Percentiles rank a stretch among this genome's conserved stretches.
These are phyloP conservation scores for Mythimna albipuncta DNA, from an alignment of 2,888 invertebrate genomes.

Conservation along the genomic window DNA sequence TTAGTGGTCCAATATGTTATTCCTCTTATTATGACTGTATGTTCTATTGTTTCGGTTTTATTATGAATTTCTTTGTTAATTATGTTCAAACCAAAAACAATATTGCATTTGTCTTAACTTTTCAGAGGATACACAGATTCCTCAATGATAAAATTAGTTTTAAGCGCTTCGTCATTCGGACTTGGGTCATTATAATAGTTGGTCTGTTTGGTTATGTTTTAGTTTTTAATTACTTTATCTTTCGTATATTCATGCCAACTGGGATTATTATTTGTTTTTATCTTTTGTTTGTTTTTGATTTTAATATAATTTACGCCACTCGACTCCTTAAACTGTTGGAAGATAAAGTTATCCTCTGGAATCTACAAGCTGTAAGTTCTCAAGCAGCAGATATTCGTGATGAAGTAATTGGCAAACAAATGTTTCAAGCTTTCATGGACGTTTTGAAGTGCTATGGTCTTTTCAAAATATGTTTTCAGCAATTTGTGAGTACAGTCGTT, in stretches of 20 bases:
- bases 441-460: neutral
- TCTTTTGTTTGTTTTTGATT: constrained; percentile 4
- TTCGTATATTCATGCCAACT: neutral
- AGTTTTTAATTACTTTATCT: neutral
- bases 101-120: neutral
- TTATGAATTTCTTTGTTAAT: neutral
- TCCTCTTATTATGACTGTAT: neutral
- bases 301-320: neutral
- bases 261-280: neutral
- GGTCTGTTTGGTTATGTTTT: neutral
- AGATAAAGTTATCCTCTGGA: neutral
- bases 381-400: neutral
- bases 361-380: neutral
- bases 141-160: neutral
- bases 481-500: neutral
- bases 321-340: neutral
- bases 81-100: neutral
- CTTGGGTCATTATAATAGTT: neutral
- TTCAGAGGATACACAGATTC: neutral
- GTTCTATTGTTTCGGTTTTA: neutral
- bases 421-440: neutral
- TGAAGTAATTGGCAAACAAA: neutral
- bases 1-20: no score
- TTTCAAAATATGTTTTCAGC: constrained; percentile 3
- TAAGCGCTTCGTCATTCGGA: neutral